Conservation (phyloP, 2,113 vertebrate genomes). For the Eublepharis macularius region DNA sequence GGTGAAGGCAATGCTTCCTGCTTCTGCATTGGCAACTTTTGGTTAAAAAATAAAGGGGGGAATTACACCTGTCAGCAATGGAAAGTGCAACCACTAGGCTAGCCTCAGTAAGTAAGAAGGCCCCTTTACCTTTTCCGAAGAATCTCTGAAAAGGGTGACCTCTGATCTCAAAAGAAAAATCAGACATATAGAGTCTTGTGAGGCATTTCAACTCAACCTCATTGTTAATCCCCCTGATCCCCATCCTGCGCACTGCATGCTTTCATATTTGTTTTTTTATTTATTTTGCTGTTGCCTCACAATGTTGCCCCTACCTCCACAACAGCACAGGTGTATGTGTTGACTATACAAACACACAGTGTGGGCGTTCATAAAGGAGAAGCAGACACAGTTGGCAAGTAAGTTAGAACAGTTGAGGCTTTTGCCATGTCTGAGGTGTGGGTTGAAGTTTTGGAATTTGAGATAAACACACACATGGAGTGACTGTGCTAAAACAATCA, state of each 20-base stretch:
- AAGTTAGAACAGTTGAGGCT: constrained; percentile 55
- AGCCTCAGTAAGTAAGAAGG: too few relatives aligned
- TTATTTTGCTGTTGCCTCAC: constrained; percentile 47
- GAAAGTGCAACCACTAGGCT: too few relatives aligned
- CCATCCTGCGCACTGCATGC: constrained; percentile 47
- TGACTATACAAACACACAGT: constrained; percentile 40
- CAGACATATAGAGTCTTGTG: too few relatives aligned
- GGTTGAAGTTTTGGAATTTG: constrained; percentile 27
- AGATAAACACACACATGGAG: constrained; percentile 52
- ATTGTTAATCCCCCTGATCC: constrained; percentile 32
- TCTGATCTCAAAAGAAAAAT: too few relatives aligned
- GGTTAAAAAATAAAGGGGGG: too few relatives aligned
- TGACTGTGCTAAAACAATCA: constrained; percentile 55
- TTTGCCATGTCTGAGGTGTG: constrained; percentile 30
- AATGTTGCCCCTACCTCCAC: constrained; percentile 13
- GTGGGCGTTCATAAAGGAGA: constrained; percentile 31
- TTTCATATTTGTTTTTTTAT: constrained; percentile 58
- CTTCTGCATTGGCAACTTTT: too few relatives aligned
- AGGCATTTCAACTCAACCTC: too few relatives aligned
- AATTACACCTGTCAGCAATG: too few relatives aligned
- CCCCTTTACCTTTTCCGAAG: too few relatives aligned
- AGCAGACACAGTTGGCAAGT: constrained; percentile 21
- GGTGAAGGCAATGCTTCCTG: too few relatives aligned
- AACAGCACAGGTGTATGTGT: constrained; percentile 44
- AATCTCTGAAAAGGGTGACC: too few relatives aligned